These are phyloP conservation scores for Meliscaeva auricollis DNA, from an alignment of 2,888 invertebrate species.

Conservation along the genomic window DNA sequence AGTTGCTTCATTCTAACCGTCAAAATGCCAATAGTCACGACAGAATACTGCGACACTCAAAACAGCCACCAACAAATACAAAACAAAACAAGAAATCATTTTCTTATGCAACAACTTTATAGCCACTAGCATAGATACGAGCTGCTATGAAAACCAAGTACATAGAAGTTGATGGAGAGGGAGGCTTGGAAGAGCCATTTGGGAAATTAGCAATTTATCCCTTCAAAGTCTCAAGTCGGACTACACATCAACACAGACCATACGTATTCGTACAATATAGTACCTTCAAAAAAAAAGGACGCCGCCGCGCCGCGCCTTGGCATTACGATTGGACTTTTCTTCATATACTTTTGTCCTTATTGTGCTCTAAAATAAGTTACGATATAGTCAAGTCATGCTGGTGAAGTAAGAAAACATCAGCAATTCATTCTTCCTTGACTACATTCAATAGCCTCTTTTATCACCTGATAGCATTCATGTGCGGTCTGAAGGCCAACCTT, in stretches of 20 bases:
- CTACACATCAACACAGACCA: conserved; percentile 6
- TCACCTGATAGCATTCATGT: conserved; percentile 71
- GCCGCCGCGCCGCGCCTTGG: neutral
- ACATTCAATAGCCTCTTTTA: conserved; percentile 59
- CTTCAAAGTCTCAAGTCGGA: conserved; percentile 16
- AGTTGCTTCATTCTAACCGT: conserved; percentile 22
- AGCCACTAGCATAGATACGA: neutral
- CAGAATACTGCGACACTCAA: conserved; percentile 66
- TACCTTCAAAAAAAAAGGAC: neutral
- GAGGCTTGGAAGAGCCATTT: conserved; percentile 38
- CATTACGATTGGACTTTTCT: conserved; percentile 42
- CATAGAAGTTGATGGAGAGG: neutral
- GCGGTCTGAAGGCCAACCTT: conserved; percentile 67
- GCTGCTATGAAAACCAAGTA: conserved; percentile 1
- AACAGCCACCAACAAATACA: conserved; percentile 24
- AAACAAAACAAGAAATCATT: conserved; percentile 53
- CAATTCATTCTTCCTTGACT: conserved; percentile 57
- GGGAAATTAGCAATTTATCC: conserved; percentile 69
- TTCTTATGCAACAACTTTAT: conserved; percentile 22
- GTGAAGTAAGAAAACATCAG: conserved; percentile 46
- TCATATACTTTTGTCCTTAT: conserved; percentile 44
- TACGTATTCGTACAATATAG: neutral
- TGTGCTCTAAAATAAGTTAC: conserved; percentile 28
- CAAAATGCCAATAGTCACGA: conserved; percentile 72
- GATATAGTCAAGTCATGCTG: conserved; percentile 14